Conservation (phyloP, 2,113 vertebrate species). For the Megaleporinus macrocephalus region DNA sequence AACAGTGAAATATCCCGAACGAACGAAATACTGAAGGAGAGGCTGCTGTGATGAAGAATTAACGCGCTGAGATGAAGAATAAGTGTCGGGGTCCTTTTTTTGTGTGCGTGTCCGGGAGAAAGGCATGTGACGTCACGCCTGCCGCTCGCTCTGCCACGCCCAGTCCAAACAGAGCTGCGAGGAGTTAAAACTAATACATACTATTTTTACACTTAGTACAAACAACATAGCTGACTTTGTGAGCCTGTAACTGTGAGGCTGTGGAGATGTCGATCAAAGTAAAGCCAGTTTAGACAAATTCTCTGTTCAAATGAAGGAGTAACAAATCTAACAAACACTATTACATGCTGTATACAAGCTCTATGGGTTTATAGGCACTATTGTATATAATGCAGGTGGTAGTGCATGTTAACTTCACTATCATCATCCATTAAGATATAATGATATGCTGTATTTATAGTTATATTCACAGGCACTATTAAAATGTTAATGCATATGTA, state of each 20-base stretch:
- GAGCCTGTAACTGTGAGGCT: background rate
- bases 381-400: too few relatives aligned
- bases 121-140: conserved; percentile 14
- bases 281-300: too few relatives aligned
- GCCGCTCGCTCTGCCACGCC: conserved; percentile 14
- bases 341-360: too few relatives aligned
- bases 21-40: conserved; percentile 37
- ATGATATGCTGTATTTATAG: too few relatives aligned
- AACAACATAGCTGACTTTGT: background rate
- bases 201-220: background rate
- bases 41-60: background rate
- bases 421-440: background rate
- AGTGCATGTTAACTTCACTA: background rate
- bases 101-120: background rate
- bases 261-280: too few relatives aligned
- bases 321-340: background rate
- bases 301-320: background rate
- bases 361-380: too few relatives aligned
- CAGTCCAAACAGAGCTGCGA: background rate
- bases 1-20: background rate
- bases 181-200: background rate
- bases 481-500: too few relatives aligned
- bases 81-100: background rate
- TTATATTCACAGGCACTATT: too few relatives aligned
- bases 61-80: background rate